Conservation (phyloP, 2,797 vertebrate genomes). For the Sebastiscus tertius region DNA sequence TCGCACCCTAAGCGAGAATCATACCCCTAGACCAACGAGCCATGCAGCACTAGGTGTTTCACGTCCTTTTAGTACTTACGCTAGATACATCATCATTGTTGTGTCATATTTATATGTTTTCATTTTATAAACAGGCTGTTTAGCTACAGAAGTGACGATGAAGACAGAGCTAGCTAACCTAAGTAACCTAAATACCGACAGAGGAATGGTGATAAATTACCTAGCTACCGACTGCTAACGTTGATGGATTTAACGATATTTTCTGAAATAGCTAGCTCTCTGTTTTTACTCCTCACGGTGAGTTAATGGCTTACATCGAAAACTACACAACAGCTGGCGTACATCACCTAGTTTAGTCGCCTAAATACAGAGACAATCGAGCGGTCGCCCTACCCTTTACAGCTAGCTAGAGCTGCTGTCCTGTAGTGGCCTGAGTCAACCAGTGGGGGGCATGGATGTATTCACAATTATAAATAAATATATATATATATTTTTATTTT, state of each 20-base stretch:
- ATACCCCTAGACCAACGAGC: slow-evolving; percentile 89
- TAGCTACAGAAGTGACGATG: no score
- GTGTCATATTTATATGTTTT: no score
- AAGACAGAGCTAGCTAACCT: not conserved
- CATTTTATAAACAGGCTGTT: accelerated
- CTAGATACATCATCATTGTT: no score
- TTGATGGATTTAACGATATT: not conserved
- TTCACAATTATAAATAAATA: no score
- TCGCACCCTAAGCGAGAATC: slow-evolving; percentile 89
- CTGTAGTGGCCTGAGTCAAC: not conserved
- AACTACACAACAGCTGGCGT: not conserved
- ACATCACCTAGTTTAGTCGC: not conserved
- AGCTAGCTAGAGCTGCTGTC: not conserved
- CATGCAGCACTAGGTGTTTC: accelerated
- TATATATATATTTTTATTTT: no score
- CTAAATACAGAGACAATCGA: not conserved
- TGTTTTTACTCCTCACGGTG: not conserved
- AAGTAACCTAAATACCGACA: not conserved
- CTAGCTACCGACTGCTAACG: not conserved
- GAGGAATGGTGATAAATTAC: no score
- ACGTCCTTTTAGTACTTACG: accelerated
- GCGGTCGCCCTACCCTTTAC: not conserved
- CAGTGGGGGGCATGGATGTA: slow-evolving; percentile 12
- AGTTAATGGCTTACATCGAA: not conserved
- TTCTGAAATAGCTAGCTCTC: not conserved